These are phyloP conservation scores for Carollia perspicillata DNA, from an alignment of 2,113 vertebrate species.

Conservation along the genomic window DNA sequence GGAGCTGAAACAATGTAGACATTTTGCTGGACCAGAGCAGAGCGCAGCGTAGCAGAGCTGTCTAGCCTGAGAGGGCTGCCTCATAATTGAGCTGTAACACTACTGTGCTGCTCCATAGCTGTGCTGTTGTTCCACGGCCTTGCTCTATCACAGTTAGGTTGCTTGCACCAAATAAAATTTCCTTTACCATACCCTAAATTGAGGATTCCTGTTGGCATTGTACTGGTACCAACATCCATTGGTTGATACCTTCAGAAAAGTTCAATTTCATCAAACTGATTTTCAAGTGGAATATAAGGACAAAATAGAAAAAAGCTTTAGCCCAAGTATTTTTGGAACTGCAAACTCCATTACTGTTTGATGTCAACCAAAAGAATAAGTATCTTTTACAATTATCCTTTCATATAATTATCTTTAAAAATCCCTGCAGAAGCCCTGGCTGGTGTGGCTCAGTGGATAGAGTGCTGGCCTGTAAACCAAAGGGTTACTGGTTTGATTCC, in stretches of 20 bases:
- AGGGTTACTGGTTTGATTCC: too few relatives aligned
- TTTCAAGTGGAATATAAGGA: conserved; percentile 56
- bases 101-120: background rate
- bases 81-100: background rate
- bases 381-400: background rate
- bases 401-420: conserved; percentile 20
- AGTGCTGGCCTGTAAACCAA: too few relatives aligned
- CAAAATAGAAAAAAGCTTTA: conserved; percentile 32
- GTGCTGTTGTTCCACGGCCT: too few relatives aligned
- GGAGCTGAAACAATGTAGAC: background rate
- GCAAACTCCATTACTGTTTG: background rate
- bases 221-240: background rate
- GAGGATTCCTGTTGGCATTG: background rate
- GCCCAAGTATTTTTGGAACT: background rate
- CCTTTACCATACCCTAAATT: background rate
- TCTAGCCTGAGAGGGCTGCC: background rate
- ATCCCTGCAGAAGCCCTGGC: background rate
- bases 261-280: conserved; percentile 22
- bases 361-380: background rate
- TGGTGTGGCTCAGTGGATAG: too few relatives aligned
- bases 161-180: background rate
- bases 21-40: background rate
- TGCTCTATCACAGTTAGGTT: background rate
- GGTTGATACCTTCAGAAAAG: conserved; percentile 27
- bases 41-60: background rate